Percentiles rank a stretch among this genome's conserved stretches.
These are phyloP conservation scores for Romanogobio albipinnatus DNA, from an alignment of 2,113 vertebrate genomes.

Conservation along the genomic window DNA sequence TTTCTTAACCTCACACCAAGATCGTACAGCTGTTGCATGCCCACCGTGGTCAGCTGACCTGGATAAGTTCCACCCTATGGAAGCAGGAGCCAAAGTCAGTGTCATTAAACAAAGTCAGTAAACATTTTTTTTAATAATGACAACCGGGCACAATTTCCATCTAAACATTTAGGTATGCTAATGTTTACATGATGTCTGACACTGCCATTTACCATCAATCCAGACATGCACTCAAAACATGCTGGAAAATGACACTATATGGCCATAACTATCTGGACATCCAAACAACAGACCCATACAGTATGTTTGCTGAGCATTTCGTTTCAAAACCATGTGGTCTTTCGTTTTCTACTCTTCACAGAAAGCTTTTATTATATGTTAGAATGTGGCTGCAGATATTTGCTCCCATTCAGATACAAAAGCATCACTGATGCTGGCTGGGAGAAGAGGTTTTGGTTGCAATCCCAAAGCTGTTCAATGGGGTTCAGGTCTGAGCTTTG, in stretches of 20 bases:
- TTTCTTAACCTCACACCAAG: constrained; percentile 85
- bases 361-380: background rate
- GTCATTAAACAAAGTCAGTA: background rate
- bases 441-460: background rate
- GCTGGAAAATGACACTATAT: background rate
- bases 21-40: constrained; percentile 92
- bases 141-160: constrained; percentile 1
- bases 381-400: background rate
- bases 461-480: background rate
- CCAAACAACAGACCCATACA: background rate
- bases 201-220: background rate
- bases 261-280: background rate
- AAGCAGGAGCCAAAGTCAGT: background rate
- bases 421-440: background rate
- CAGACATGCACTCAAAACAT: background rate
- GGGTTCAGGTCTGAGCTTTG: background rate
- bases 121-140: background rate
- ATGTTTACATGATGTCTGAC: background rate
- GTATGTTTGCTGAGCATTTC: background rate
- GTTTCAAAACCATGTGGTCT: background rate
- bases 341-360: background rate
- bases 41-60: constrained; percentile 91
- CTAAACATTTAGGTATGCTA: background rate
- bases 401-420: background rate
- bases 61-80: constrained; percentile 84